These are phyloP conservation scores for Phalera bucephala DNA, from an alignment of 2,888 invertebrate genomes.

Conservation along the genomic window DNA sequence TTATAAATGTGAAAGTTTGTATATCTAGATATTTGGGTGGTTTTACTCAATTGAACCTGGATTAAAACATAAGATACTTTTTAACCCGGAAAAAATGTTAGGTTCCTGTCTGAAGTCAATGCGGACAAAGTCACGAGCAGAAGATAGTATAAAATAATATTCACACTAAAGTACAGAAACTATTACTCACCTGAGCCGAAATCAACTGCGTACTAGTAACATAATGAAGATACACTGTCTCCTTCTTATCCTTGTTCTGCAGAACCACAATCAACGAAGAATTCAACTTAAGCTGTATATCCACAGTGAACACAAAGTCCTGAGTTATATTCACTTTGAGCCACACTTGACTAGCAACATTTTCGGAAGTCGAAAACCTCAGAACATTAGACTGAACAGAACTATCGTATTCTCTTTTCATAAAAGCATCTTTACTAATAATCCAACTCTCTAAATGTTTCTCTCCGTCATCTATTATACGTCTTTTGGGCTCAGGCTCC, in stretches of 20 bases:
- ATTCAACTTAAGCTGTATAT: conserved; percentile 89
- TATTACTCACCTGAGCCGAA: conserved; percentile 85
- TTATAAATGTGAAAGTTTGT: too few species aligned
- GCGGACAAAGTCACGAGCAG: too few species aligned
- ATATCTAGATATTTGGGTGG: too few species aligned
- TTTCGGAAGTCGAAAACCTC: conserved; percentile 88
- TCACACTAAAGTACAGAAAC: too few species aligned
- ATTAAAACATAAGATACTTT: too few species aligned
- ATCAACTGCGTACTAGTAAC: conserved; percentile 89
- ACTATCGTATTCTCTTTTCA: conserved; percentile 84
- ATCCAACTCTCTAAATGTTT: conserved; percentile 87
- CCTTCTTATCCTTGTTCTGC: conserved; percentile 89
- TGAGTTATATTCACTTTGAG: conserved; percentile 77
- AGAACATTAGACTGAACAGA: conserved; percentile 84
- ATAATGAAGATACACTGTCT: conserved; percentile 92
- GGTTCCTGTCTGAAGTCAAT: too few species aligned
- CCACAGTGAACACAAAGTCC: conserved; percentile 90
- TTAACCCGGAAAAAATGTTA: too few species aligned
- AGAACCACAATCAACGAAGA: conserved; percentile 91
- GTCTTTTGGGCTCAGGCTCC: conserved; percentile 90
- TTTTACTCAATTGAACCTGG: too few species aligned
- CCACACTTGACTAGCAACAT: conserved; percentile 86
- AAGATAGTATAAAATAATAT: too few species aligned
- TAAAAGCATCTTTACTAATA: conserved; percentile 86
- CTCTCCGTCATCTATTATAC: conserved; percentile 89